Base-by-base conservation (phyloP, 2,888 invertebrate genomes). In the Selenia dentaria region DNA sequence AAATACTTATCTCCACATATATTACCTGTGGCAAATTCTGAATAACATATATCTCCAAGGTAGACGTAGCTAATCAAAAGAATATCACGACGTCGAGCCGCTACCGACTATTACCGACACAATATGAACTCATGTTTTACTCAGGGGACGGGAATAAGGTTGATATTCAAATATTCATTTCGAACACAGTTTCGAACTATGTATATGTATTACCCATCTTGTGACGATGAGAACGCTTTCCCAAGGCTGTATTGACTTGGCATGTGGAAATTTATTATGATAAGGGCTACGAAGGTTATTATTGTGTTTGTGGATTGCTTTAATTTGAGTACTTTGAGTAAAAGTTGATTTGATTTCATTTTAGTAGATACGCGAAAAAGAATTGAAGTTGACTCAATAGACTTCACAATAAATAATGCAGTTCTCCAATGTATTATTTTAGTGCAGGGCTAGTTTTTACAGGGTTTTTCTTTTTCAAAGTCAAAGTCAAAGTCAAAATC, bases 121-220 rank as follows among this genome's bases (percentile, higher is more conserved):
- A 18, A 43, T 28, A 39, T 34, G 36, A 35, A 39, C 37, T 38
- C 37, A 18, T 34, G 46, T 48, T 25, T 36, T 28, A 18, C 36
- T 12, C 28, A 10, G 9, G 51, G 39, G 54, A 51, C 33, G 24
- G 22, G 42, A 41, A 44, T 35, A 35, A 47, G 51, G 45, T 42
- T 52, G 42, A 52, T 54, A 50, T 48, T 45, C 40, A 47, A 57
- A 57, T 57, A 47, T 39, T 42, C 38, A 49, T 37, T 20, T 10
- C 1, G n/a, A n/a, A n/a, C n/a, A n/a, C n/a, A n/a, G n/a, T n/a
- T n/a, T n/a, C n/a, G 8, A 24, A 38, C 26, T 27, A 27, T 26
- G 36, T 10, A 16, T 6, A 13, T n/a, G n/a, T n/a, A n/a, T n/a
- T 24, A n/a, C 6, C 6, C 8, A 24, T 24, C 8, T 6, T 11